These are phyloP conservation scores for Thumatha senex DNA, from an alignment of 2,888 invertebrate genomes.

Conservation along the genomic window DNA sequence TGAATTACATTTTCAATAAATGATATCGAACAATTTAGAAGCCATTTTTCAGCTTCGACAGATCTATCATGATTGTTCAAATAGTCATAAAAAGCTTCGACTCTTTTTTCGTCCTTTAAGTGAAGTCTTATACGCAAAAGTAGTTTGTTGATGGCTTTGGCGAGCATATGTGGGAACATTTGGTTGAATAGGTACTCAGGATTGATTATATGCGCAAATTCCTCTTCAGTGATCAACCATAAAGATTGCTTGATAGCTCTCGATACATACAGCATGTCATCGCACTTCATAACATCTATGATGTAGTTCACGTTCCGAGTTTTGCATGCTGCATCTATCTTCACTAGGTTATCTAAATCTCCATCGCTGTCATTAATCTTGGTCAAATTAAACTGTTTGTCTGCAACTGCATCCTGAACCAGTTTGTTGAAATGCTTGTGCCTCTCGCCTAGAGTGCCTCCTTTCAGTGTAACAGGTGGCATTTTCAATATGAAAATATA, in stretches of 20 bases:
- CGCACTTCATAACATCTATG: constrained; percentile 52
- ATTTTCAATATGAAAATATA: constrained; percentile 23
- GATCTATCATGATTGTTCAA: constrained; percentile 35
- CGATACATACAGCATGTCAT: constrained; percentile 62
- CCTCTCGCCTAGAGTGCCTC: constrained; percentile 49
- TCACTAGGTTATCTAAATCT: constrained; percentile 57
- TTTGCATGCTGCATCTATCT: constrained; percentile 58
- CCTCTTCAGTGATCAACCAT: constrained; percentile 61
- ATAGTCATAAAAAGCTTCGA: constrained; percentile 59
- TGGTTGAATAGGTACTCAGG: constrained; percentile 54
- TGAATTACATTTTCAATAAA: constrained; percentile 50
- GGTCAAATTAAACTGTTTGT: constrained; percentile 24
- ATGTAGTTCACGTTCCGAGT: constrained; percentile 54
- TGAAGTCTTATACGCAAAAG: constrained; percentile 55
- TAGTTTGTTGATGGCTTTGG: constrained; percentile 57
- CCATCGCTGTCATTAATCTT: constrained; percentile 39
- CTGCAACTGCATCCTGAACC: constrained; percentile 38
- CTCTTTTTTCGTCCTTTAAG: constrained; percentile 56
- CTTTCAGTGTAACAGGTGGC: constrained; percentile 35
- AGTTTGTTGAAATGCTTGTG: constrained; percentile 52
- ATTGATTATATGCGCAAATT: constrained; percentile 61
- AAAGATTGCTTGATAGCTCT: constrained; percentile 56
- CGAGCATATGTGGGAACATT: constrained; percentile 58
- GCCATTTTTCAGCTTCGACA: constrained; percentile 55
- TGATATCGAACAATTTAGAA: constrained; percentile 56